Percentiles rank a stretch among this genome's conserved stretches.
These are phyloP conservation scores for Ennomos fuscantarius DNA, from an alignment of 2,888 invertebrate genomes.

Conservation along the genomic window DNA sequence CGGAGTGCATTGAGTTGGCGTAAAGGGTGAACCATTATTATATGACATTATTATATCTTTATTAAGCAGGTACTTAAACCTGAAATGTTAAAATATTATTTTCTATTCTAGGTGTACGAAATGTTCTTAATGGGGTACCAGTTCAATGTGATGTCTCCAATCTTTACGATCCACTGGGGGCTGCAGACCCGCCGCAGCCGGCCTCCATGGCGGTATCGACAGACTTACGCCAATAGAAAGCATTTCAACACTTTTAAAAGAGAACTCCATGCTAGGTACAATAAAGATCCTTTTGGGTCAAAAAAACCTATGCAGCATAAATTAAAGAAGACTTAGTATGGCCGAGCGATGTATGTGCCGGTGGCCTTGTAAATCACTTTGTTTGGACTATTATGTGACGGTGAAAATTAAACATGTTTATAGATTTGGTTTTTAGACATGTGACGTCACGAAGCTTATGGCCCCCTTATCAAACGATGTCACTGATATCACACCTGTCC, in stretches of 20 bases:
- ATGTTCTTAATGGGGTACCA: constrained; percentile 96
- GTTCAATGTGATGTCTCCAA: constrained; percentile 94
- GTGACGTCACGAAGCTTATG: too few relatives aligned
- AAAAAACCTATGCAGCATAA: constrained; percentile 67
- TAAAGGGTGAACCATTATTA: too few relatives aligned
- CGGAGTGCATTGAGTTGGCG: too few relatives aligned
- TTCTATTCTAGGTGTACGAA: constrained; percentile 91
- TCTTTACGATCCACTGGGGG: constrained; percentile 96
- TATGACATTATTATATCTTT: too few relatives aligned
- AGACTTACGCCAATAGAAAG: constrained; percentile 92
- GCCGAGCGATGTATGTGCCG: constrained; percentile 69
- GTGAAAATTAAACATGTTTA: too few relatives aligned
- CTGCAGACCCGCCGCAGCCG: constrained; percentile 91
- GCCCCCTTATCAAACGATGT: too few relatives aligned
- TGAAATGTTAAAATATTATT: not conserved
- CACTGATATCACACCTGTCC: too few relatives aligned
- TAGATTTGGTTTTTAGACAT: too few relatives aligned
- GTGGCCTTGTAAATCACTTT: constrained; percentile 54
- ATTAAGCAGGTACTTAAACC: too few relatives aligned
- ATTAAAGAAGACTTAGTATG: constrained; percentile 79
- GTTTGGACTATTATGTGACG: constrained; percentile 31
- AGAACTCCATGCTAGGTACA: constrained; percentile 91
- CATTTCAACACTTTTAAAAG: constrained; percentile 93
- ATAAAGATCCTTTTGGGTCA: constrained; percentile 86
- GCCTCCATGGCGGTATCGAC: constrained; percentile 94